Base-by-base conservation (phyloP, 2,113 vertebrate species). In the Campylomormyrus tamandua region DNA sequence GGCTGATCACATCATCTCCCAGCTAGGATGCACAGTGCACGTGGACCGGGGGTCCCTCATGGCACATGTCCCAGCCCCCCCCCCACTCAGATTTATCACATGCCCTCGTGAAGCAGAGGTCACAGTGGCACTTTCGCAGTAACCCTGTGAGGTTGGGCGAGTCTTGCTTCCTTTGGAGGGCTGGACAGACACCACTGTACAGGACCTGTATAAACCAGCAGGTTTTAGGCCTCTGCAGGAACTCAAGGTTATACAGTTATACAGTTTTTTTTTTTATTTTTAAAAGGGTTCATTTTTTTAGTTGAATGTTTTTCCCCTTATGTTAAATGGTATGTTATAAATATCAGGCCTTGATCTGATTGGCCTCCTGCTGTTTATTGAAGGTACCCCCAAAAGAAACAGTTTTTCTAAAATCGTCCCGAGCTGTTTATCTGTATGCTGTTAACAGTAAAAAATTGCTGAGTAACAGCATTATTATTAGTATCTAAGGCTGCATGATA, bases 1-100 rank as follows among this genome's bases (percentile, higher is more conserved):
- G 92, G 89, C 80, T 92, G 93, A 93, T 95, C 7, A 58, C 56
- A 58, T 24, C 24, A 24, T n/a, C 50, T 58, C 56, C 56, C 21
- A 24, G 56, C 17, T 24, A 24, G 17, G 53, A 24, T 21, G 56
- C 6, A 58, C 2, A 7, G 19, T 24, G 21, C 56, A 7, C 21
- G 0, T 58, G 21, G 21, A 8, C 21, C 8, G 7, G 56, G 21
- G 56, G 21, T 52, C 56, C 24, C 56, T 8, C 2, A 58, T 21
- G 19, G 53, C 21, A 58, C 53, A 7, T 5, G 21, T 58, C 56
- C 21, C 56, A 8, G 21, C 56, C 19, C 52, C 52, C 17, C 15
- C 39, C 56, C 24, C 6, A n/a, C 21, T 56, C 53, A 3, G 8
- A 50, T 50, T 50, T 50, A 50, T 13, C 49, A 35, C n/a, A n/a